Evolutionary conservation across 1,140 invertebrate species (phyloP).

Genomic region (Gerris buenoi): DNA sequence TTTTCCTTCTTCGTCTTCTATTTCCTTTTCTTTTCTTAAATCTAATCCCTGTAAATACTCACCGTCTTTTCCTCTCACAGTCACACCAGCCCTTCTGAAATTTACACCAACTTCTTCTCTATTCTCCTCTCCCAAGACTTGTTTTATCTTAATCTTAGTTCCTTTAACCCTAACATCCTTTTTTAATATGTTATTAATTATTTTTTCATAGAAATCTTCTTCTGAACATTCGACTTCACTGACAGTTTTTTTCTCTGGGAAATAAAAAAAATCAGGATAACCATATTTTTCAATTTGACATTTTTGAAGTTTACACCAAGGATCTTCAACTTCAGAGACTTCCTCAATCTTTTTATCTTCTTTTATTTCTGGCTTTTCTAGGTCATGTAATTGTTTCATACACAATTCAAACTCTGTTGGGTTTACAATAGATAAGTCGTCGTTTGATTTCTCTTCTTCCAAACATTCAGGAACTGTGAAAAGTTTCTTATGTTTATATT

Average conservation of each 20-base stretch:
- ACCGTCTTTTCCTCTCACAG: background rate
- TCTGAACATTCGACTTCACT: too few species aligned
- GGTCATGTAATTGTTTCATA: background rate
- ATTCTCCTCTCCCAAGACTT: background rate
- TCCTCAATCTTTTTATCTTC: background rate
- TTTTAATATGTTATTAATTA: background rate
- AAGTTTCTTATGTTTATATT: background rate
- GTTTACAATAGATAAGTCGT: background rate
- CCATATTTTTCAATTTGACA: background rate
- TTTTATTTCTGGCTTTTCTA: background rate
- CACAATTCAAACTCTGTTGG: background rate
- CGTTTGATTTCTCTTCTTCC: background rate
- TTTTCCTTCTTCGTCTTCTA: background rate
- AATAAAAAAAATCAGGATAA: background rate
- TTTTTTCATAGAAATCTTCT: background rate
- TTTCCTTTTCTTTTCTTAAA: background rate
- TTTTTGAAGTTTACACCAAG: background rate
- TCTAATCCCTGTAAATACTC: background rate
- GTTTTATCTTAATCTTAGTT: background rate
- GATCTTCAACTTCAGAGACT: background rate
- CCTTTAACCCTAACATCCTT: background rate
- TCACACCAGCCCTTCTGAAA: background rate
- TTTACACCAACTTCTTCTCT: background rate
- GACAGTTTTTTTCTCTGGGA: background rate
- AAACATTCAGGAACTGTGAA: background rate